Conservation (phyloP, 2,113 vertebrate species). For the Cynocephalus volans region DNA sequence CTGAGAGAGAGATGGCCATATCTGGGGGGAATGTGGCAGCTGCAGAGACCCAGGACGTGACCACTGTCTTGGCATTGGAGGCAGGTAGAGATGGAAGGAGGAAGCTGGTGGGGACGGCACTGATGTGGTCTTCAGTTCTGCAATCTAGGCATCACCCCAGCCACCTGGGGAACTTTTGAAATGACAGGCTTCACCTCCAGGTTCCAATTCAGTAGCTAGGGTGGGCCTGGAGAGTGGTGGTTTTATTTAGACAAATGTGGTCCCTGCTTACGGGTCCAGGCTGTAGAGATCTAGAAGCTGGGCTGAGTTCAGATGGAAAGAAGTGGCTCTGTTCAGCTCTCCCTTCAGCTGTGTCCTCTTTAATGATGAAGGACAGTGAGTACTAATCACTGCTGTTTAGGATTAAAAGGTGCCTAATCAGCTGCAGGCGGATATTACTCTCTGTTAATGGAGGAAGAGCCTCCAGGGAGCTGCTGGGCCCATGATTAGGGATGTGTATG, state of each 20-base stretch:
- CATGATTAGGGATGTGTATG: background rate
- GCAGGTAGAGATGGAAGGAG: background rate
- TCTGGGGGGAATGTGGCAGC: background rate
- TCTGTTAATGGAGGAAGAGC: background rate
- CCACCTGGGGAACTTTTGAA: background rate
- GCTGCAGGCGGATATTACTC: background rate
- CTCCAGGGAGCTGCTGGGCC: background rate
- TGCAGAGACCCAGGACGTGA: background rate
- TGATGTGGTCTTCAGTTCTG: background rate
- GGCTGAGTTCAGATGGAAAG: background rate
- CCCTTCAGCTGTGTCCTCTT: background rate
- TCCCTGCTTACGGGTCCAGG: background rate
- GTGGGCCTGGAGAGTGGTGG: background rate
- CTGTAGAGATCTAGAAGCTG: background rate
- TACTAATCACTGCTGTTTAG: background rate
- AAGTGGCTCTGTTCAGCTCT: background rate
- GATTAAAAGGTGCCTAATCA: background rate
- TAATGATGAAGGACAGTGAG: background rate
- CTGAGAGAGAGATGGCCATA: background rate
- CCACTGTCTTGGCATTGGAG: rapidly evolving
- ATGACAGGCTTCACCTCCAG: background rate
- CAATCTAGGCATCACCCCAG: background rate
- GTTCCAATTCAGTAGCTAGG: background rate
- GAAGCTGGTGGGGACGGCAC: rapidly evolving
- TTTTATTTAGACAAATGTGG: background rate